Percentiles rank a stretch among this genome's conserved stretches.
phyloP scores from a whole-genome alignment of 2,113 vertebrate genomes.

The Gobio gobio region DNA sequence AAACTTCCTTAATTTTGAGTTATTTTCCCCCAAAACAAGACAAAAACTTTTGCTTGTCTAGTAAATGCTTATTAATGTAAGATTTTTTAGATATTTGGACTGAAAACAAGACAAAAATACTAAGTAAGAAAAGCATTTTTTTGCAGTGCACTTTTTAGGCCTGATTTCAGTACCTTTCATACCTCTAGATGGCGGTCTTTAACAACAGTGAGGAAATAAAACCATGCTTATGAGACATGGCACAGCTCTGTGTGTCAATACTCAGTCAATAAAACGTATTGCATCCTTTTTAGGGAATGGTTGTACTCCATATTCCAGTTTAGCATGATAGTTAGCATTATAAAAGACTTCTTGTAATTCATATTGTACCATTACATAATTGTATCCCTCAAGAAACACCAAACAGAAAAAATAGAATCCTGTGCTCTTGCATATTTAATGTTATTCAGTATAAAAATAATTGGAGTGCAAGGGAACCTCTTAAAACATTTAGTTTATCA shows the following conservation, averaged over 20 bases:
- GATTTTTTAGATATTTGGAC: too few relatives aligned
- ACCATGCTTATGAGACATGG: background rate
- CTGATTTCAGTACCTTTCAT: background rate
- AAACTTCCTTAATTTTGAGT: too few relatives aligned
- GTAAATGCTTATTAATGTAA: too few relatives aligned
- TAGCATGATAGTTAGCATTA: background rate
- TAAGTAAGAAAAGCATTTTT: too few relatives aligned
- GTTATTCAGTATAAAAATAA: background rate
- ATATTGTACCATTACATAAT: background rate
- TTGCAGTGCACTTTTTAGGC: too few relatives aligned
- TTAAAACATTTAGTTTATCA: slow-evolving; percentile 3
- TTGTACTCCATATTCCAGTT: background rate
- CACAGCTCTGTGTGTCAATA: background rate
- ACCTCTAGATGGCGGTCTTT: slow-evolving; percentile 71
- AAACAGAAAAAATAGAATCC: background rate
- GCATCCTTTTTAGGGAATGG: background rate
- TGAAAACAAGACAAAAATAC: too few relatives aligned
- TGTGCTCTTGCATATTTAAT: background rate
- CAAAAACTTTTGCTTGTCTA: too few relatives aligned
- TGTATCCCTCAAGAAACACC: background rate
- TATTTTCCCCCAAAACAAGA: too few relatives aligned
- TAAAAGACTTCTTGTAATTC: slow-evolving; percentile 8
- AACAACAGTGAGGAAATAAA: slow-evolving; percentile 36
- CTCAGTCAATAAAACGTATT: background rate
- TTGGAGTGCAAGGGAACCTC: background rate